These are phyloP conservation scores for Eupithecia pulchellata DNA, from an alignment of 2,888 invertebrate species.

Conservation along the genomic window DNA sequence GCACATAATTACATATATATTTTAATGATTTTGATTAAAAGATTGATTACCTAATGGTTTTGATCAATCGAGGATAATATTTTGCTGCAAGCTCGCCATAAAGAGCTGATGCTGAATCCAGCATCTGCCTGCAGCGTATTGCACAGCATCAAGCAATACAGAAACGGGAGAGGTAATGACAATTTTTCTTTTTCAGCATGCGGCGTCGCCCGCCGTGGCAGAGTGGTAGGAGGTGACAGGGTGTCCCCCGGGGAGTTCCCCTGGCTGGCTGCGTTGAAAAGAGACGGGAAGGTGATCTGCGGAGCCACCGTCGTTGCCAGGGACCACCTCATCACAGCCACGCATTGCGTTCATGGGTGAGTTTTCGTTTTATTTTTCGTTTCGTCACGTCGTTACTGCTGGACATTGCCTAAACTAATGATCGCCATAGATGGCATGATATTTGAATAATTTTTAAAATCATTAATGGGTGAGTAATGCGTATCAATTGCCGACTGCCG, in stretches of 20 bases:
- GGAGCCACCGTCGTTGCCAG: slow-evolving; percentile 90
- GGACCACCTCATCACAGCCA: slow-evolving; percentile 90
- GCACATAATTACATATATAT: too few species aligned
- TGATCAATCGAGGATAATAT: not conserved
- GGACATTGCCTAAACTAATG: too few species aligned
- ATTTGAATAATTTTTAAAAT: too few species aligned
- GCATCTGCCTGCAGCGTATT: not conserved
- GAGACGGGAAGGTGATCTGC: slow-evolving; percentile 88
- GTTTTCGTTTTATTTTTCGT: too few species aligned
- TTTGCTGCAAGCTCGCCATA: not conserved
- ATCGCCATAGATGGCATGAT: too few species aligned
- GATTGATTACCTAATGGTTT: too few species aligned
- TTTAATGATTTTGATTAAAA: too few species aligned
- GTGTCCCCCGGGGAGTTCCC: slow-evolving; percentile 89
- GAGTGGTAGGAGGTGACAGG: slow-evolving; percentile 89
- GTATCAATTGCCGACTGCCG: too few species aligned
- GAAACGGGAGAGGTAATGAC: not conserved
- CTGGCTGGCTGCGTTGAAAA: slow-evolving; percentile 89
- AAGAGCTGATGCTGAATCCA: not conserved
- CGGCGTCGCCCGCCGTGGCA: slow-evolving; percentile 82
- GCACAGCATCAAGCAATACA: not conserved
- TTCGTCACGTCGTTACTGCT: too few species aligned
- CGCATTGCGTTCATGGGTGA: slow-evolving; percentile 91
- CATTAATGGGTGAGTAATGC: too few species aligned
- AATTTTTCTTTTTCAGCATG: slow-evolving; percentile 71